Conservation (phyloP, 2,888 invertebrate genomes). For the Abrostola triplasia region DNA sequence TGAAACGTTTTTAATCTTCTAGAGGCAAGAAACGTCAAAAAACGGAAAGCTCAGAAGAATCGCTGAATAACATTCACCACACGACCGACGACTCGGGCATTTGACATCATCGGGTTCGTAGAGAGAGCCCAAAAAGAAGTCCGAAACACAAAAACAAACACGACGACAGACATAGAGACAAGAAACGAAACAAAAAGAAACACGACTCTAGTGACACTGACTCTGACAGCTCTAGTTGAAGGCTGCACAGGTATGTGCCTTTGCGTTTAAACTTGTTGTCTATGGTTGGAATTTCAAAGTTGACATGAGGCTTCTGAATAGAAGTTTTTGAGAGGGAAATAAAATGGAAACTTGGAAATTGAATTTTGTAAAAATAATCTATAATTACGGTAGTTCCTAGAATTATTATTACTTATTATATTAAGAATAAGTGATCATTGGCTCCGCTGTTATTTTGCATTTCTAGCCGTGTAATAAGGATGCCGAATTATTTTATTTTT, state of each 20-base stretch:
- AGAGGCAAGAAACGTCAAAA: slow-evolving; percentile 79
- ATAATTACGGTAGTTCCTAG: slow-evolving; percentile 2
- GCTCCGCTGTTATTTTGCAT: no score
- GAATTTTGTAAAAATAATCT: slow-evolving; percentile 16
- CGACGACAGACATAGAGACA: slow-evolving; percentile 58
- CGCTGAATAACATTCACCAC: slow-evolving; percentile 81
- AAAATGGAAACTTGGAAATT: background rate
- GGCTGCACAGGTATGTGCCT: slow-evolving; percentile 25
- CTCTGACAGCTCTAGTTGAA: slow-evolving; percentile 81
- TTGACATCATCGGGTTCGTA: slow-evolving; percentile 84
- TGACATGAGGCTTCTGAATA: slow-evolving; percentile 20
- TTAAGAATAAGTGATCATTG: background rate
- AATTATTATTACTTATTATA: slow-evolving; percentile 25
- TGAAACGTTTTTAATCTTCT: slow-evolving; percentile 32
- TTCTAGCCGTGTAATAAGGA: no score
- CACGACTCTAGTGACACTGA: slow-evolving; percentile 73
- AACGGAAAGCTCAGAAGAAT: slow-evolving; percentile 81
- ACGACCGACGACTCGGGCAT: slow-evolving; percentile 86
- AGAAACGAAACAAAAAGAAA: slow-evolving; percentile 71
- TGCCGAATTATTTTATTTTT: no score
- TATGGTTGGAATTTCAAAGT: slow-evolving; percentile 41
- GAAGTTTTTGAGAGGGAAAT: slow-evolving; percentile 5
- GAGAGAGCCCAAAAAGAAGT: slow-evolving; percentile 75
- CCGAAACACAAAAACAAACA: slow-evolving; percentile 66
- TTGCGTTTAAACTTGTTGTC: slow-evolving; percentile 49